Evolutionary conservation across 2,113 vertebrate genomes (phyloP).

Genomic region (Riparia riparia): DNA sequence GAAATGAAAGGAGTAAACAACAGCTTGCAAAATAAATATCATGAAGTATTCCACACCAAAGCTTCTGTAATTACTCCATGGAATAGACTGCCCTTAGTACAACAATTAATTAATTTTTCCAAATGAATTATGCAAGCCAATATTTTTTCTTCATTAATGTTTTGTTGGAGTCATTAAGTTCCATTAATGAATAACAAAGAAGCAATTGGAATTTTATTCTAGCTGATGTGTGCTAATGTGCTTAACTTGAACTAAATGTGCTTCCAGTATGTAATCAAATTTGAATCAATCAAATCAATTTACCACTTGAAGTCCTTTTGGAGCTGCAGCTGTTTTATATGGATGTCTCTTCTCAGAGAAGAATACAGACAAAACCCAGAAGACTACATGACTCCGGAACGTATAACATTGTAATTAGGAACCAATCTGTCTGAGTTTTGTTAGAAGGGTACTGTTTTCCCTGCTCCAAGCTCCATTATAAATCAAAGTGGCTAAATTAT

Average conservation of each 20-base stretch:
- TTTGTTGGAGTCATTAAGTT: slow-evolving; percentile 77
- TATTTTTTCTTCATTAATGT: slow-evolving; percentile 78
- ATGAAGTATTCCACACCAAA: slow-evolving; percentile 71
- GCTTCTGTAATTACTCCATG: slow-evolving; percentile 69
- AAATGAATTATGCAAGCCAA: slow-evolving; percentile 76
- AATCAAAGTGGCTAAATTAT: slow-evolving; percentile 14
- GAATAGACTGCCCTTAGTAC: slow-evolving; percentile 73
- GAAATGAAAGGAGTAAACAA: slow-evolving; percentile 79
- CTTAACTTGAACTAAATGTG: slow-evolving; percentile 74
- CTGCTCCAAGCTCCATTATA: not conserved
- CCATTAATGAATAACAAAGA: slow-evolving; percentile 80
- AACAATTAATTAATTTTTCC: slow-evolving; percentile 81
- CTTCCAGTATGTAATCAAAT: slow-evolving; percentile 77
- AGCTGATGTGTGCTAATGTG: slow-evolving; percentile 71
- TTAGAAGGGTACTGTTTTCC: not conserved
- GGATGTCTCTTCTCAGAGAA: slow-evolving; percentile 48
- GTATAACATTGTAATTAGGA: not conserved
- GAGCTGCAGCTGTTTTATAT: slow-evolving; percentile 54
- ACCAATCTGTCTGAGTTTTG: slow-evolving; percentile 34
- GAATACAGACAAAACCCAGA: slow-evolving; percentile 21
- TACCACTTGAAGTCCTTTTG: slow-evolving; percentile 63
- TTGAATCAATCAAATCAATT: slow-evolving; percentile 82
- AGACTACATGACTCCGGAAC: not conserved
- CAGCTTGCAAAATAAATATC: slow-evolving; percentile 75
- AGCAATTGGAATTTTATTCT: slow-evolving; percentile 72